Evolutionary conservation across 2,797 vertebrate genomes (phyloP).

Genomic region (Phyllotis vaccarum): DNA sequence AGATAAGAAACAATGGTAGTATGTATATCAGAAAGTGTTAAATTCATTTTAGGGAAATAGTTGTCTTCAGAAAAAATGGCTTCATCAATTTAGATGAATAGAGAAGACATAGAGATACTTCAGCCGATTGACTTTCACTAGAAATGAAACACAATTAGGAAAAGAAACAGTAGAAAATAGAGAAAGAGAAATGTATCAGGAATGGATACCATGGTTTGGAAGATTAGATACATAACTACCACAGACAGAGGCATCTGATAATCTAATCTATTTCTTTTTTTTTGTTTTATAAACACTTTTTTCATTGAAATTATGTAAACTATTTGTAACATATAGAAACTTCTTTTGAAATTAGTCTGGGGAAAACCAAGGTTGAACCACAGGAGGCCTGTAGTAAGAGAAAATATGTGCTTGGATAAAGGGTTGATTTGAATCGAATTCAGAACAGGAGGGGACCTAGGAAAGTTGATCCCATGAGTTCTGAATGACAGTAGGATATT

Average conservation of each 20-base stretch:
- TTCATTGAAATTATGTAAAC: neutral
- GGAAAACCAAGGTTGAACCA: neutral
- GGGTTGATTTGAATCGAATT: neutral
- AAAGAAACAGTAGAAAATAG: neutral
- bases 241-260: neutral
- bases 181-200: neutral
- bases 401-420: neutral
- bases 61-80: neutral
- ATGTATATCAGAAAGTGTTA: neutral
- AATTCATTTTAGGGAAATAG: neutral
- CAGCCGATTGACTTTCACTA: neutral
- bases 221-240: neutral
- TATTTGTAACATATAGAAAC: neutral
- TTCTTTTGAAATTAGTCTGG: neutral
- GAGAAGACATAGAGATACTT: neutral
- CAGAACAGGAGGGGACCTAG: neutral
- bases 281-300: neutral
- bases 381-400: neutral
- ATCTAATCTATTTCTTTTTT: neutral
- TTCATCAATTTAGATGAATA: neutral
- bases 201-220: too few relatives aligned
- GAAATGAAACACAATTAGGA: neutral
- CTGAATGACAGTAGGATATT: neutral
- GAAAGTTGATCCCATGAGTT: neutral
- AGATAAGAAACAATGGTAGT: neutral